Evolutionary conservation across 2,888 invertebrate species (phyloP).

Genomic region (Apomyelois bistriatella): DNA sequence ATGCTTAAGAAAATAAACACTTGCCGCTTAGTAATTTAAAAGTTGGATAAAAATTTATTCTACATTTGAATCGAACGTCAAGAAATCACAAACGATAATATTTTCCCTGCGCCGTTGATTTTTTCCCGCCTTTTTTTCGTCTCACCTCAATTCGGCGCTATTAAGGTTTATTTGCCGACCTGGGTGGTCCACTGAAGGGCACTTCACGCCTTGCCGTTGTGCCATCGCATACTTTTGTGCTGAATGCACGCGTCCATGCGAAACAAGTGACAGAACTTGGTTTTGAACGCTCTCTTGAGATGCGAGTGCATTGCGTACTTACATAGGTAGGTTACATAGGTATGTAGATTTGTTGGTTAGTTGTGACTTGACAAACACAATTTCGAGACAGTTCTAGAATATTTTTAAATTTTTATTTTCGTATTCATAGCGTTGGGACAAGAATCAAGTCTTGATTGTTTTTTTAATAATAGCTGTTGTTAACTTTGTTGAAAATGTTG

Average conservation of each 20-base stretch:
- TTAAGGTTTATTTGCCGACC: conserved; percentile 38
- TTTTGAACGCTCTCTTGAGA: background rate
- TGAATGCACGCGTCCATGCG: conserved; percentile 12
- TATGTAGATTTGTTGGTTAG: background rate
- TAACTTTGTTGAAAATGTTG: too few relatives aligned
- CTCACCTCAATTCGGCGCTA: conserved; percentile 44
- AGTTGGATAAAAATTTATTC: background rate
- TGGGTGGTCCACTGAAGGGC: conserved; percentile 50
- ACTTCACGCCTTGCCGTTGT: conserved; percentile 34
- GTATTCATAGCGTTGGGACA: too few relatives aligned
- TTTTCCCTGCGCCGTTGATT: conserved; percentile 10
- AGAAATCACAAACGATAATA: conserved; percentile 13
- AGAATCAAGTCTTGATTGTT: too few relatives aligned
- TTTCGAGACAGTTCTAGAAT: background rate
- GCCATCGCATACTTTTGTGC: conserved; percentile 9
- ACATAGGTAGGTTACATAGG: background rate
- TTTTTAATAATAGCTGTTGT: too few relatives aligned
- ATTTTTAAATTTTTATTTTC: too few relatives aligned
- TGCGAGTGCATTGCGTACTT: background rate
- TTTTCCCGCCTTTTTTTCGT: conserved; percentile 28
- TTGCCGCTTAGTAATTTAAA: background rate
- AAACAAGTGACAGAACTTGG: conserved; percentile 11
- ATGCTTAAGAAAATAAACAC: background rate
- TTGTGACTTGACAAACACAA: background rate
- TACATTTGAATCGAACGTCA: background rate